These are phyloP conservation scores for Tokudaia tokunoshimensis DNA, from an alignment of 2,797 vertebrate genomes.

Conservation along the genomic window DNA sequence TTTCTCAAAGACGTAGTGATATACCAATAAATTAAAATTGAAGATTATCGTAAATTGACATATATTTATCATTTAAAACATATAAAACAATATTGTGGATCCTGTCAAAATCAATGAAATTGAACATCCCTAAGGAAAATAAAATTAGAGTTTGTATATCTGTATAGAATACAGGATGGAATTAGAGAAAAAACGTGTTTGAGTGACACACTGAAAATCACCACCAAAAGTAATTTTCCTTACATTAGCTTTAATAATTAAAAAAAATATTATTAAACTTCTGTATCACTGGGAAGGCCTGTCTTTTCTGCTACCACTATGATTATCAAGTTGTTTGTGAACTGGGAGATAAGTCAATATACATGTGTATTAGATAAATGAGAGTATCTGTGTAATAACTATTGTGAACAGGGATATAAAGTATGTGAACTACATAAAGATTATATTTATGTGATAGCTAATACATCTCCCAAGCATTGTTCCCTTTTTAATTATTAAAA, in stretches of 20 bases:
- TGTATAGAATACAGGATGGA: background rate
- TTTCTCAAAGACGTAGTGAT: background rate
- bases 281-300: background rate
- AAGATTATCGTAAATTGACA: slow-evolving; percentile 1
- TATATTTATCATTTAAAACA: background rate
- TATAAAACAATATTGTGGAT: background rate
- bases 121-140: background rate
- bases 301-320: background rate
- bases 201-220: background rate
- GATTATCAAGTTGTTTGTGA: background rate
- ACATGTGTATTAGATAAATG: background rate
- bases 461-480: background rate
- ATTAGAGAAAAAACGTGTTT: background rate
- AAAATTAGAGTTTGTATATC: background rate
- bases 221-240: background rate
- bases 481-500: background rate
- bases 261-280: background rate
- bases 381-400: background rate
- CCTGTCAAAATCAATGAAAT: background rate
- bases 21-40: background rate
- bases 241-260: background rate
- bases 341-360: background rate
- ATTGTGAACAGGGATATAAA: background rate
- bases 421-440: accelerated
- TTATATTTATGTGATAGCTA: too few relatives aligned